Evolutionary conservation across 2,797 vertebrate species (phyloP).

Genomic region (Molossus molossus): DNA sequence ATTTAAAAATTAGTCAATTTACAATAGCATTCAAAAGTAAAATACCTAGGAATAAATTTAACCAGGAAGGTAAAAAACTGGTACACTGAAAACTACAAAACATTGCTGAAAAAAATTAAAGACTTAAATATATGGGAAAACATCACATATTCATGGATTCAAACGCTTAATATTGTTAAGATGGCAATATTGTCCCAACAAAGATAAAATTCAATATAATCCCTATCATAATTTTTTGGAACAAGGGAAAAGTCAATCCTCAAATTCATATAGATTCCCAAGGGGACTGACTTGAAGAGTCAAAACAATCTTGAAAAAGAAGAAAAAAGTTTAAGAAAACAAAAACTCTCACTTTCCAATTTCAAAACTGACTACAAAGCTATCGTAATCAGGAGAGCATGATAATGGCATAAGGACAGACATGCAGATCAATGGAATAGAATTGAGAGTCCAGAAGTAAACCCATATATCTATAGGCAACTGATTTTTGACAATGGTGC

Average conservation of each 20-base stretch:
- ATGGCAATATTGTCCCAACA: background rate
- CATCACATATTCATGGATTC: background rate
- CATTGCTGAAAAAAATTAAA: conserved; percentile 43
- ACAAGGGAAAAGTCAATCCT: too few relatives aligned
- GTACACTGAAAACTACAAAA: conserved; percentile 42
- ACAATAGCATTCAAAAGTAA: conserved; percentile 5
- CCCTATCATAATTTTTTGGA: too few relatives aligned
- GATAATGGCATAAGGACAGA: too few relatives aligned
- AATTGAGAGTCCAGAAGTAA: too few relatives aligned
- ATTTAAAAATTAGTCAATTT: background rate
- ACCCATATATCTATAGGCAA: too few relatives aligned
- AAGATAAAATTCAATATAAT: background rate
- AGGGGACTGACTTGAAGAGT: background rate
- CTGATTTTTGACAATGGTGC: too few relatives aligned
- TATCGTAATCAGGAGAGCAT: too few relatives aligned
- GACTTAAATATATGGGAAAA: conserved; percentile 8
- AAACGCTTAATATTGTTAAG: conserved; percentile 24
- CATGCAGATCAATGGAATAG: too few relatives aligned
- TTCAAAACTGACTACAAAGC: too few relatives aligned
- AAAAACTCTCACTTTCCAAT: too few relatives aligned
- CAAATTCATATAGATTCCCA: background rate
- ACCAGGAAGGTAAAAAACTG: conserved; percentile 9
- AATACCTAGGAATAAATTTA: conserved; percentile 35
- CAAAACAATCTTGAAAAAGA: background rate
- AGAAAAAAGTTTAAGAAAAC: too few relatives aligned